Percentiles rank a stretch among this genome's conserved stretches.
Conservation (phyloP, 2,113 vertebrate genomes). For the Grammomys surdaster region DNA sequence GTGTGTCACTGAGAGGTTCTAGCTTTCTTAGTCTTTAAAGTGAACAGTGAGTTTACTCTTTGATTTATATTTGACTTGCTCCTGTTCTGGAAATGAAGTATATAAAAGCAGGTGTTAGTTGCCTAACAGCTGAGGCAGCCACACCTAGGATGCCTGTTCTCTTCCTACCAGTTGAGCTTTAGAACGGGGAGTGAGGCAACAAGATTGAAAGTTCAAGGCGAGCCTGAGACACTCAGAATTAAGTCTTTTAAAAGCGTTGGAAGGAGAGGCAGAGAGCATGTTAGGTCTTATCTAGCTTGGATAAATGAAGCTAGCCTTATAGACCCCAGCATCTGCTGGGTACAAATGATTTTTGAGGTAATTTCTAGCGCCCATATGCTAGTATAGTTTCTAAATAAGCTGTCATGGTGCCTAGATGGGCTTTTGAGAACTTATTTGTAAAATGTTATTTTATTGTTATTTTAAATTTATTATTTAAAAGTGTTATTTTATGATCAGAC, state of each 20-base stretch:
- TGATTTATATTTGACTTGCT: conserved; percentile 45
- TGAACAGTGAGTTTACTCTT: conserved; percentile 55
- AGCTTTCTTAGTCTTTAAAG: background rate
- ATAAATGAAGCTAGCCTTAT: conserved; percentile 39
- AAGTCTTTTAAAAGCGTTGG: background rate
- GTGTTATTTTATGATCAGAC: background rate
- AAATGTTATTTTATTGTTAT: conserved; percentile 2
- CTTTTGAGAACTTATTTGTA: conserved; percentile 38
- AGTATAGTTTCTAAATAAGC: conserved; percentile 62
- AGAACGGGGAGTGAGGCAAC: background rate
- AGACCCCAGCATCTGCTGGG: conserved; percentile 35
- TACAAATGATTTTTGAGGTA: background rate
- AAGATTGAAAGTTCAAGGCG: background rate
- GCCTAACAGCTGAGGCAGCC: background rate
- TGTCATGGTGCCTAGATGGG: background rate
- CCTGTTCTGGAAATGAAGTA: conserved; percentile 37
- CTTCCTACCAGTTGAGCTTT: background rate
- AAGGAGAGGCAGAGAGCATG: conserved; percentile 13
- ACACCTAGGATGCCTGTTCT: background rate
- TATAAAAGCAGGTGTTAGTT: conserved; percentile 1
- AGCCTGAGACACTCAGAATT: background rate
- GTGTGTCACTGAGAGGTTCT: background rate
- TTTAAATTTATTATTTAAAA: background rate
- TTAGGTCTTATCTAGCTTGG: conserved; percentile 5
- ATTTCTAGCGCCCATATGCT: background rate